Conservation (phyloP, 2,113 vertebrate species). For the Bothrops jararaca region DNA sequence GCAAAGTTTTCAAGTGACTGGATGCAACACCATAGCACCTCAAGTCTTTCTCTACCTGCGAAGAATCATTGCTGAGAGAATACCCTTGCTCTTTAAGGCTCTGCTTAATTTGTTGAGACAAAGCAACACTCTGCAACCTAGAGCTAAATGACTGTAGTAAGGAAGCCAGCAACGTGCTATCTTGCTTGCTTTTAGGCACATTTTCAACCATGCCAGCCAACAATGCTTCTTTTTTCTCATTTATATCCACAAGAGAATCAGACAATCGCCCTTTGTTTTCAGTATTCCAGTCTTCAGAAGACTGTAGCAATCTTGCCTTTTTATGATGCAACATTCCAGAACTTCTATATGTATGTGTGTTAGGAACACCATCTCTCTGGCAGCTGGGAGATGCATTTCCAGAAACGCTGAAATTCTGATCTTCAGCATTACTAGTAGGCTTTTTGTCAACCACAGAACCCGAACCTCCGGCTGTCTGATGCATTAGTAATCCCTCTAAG, state of each 20-base stretch:
- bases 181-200: constrained; percentile 86
- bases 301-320: constrained; percentile 91
- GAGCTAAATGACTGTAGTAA: constrained; percentile 98
- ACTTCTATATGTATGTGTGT: constrained; percentile 72
- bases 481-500: constrained; percentile 99
- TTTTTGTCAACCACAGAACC: constrained; percentile 84
- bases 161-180: constrained; percentile 95
- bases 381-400: constrained; percentile 77
- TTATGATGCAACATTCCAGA: constrained; percentile 91
- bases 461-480: constrained; percentile 94
- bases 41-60: constrained; percentile 82
- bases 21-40: constrained; percentile 88
- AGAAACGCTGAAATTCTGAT: constrained; percentile 81
- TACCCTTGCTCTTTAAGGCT: constrained; percentile 81
- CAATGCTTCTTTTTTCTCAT: constrained; percentile 83
- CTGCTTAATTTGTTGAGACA: constrained; percentile 88
- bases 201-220: constrained; percentile 83
- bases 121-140: constrained; percentile 90
- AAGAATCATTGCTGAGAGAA: constrained; percentile 72
- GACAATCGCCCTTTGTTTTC: constrained; percentile 80
- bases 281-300: constrained; percentile 89
- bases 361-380: constrained; percentile 80
- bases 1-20: constrained; percentile 88
- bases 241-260: constrained; percentile 80
- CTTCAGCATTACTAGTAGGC: constrained; percentile 79